A percentile compares a stretch with the other conserved stretches of the same genome.
Evolutionary conservation across 2,797 vertebrate species (phyloP).

Genomic region (Poeciliopsis gracilis): DNA sequence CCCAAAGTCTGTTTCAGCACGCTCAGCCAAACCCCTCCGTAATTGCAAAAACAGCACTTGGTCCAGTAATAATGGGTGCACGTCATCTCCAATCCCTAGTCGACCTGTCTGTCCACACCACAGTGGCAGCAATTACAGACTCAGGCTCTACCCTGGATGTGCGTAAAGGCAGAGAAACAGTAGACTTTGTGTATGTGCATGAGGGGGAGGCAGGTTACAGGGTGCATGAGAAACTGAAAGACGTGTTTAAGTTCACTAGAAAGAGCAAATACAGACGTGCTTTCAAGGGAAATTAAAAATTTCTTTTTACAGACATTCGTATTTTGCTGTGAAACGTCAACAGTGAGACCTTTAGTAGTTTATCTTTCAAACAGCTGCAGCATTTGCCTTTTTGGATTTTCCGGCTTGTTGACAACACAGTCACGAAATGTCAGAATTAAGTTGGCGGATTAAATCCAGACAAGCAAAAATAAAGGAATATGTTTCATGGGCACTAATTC

Average conservation of each 20-base stretch:
- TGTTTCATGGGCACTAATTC: neutral
- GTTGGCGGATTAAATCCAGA: neutral
- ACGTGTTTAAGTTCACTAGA: slow-evolving; percentile 27
- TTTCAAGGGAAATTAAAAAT: neutral
- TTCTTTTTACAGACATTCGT: neutral
- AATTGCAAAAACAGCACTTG: slow-evolving; percentile 85
- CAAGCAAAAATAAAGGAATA: neutral
- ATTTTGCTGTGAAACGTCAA: neutral
- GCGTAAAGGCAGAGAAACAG: slow-evolving; percentile 64
- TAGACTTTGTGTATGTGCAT: slow-evolving; percentile 42
- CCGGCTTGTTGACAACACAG: neutral
- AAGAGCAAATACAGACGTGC: slow-evolving; percentile 31
- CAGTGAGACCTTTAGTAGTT: neutral
- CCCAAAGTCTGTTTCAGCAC: slow-evolving; percentile 74
- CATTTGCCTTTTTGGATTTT: neutral
- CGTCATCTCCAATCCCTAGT: slow-evolving; percentile 83
- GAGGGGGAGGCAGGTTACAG: slow-evolving; percentile 35
- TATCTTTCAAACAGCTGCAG: neutral
- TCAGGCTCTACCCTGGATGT: slow-evolving; percentile 63
- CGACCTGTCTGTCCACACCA: slow-evolving; percentile 76
- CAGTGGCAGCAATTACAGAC: slow-evolving; percentile 80
- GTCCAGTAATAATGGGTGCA: slow-evolving; percentile 81
- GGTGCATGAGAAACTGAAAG: slow-evolving; percentile 49
- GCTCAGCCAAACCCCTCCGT: slow-evolving; percentile 79
- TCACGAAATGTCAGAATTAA: neutral